These are phyloP conservation scores for Buceros bicornis DNA, from an alignment of 2,797 vertebrate species.

Conservation along the genomic window DNA sequence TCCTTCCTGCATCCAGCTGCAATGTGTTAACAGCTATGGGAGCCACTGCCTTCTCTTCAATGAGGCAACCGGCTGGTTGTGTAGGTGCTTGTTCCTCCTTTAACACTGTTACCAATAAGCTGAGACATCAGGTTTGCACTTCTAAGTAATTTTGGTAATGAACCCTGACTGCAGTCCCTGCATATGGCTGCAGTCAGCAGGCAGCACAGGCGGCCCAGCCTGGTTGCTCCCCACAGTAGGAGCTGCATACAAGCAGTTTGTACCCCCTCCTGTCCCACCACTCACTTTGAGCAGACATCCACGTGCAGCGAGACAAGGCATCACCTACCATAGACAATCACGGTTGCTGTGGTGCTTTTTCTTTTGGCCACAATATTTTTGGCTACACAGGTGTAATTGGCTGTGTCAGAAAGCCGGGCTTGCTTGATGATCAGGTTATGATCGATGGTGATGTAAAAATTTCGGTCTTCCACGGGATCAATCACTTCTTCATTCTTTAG, in stretches of 20 bases:
- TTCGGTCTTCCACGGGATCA: constrained; percentile 93
- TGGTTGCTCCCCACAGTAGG: rapidly evolving
- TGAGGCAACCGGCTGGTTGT: background rate
- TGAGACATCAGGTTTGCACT: background rate
- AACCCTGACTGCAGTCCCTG: background rate
- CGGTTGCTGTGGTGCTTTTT: constrained; percentile 95
- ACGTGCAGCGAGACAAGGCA: rapidly evolving
- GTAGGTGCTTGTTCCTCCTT: background rate
- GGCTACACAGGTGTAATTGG: constrained; percentile 97
- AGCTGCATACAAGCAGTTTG: rapidly evolving
- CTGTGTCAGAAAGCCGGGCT: constrained; percentile 95
- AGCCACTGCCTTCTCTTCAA: background rate
- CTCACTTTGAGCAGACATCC: rapidly evolving
- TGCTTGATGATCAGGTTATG: constrained; percentile 99
- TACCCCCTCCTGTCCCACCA: background rate
- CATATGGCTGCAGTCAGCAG: background rate
- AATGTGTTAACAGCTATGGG: rapidly evolving
- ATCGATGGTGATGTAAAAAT: constrained; percentile 99
- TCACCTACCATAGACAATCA: constrained; percentile 94
- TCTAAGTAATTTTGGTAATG: background rate
- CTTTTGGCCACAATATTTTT: constrained; percentile 98
- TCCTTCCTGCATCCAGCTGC: background rate
- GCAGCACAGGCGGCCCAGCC: background rate
- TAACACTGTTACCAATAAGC: background rate
- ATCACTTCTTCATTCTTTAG: constrained; percentile 97